Conservation (phyloP, 2,113 vertebrate genomes). For the Ploceus nigricollis region DNA sequence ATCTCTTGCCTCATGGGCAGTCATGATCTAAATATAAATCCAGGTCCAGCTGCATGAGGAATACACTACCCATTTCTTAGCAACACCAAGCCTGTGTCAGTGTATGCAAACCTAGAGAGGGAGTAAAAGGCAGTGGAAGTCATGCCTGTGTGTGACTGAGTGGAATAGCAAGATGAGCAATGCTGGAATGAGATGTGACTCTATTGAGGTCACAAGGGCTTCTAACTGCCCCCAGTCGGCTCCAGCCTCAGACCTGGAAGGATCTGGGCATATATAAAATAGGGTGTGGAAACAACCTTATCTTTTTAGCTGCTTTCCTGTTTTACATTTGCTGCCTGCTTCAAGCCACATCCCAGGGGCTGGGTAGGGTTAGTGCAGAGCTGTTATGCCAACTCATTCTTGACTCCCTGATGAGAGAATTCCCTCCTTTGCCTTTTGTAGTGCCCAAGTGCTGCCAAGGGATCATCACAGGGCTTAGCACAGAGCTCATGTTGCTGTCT, state of each 20-base stretch:
- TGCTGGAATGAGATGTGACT: background rate
- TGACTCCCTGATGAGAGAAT: background rate
- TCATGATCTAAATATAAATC: background rate
- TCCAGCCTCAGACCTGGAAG: background rate
- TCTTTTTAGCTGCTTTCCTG: background rate
- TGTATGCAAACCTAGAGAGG: background rate
- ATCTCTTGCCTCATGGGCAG: background rate
- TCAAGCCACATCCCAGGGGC: background rate
- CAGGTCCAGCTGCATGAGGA: background rate
- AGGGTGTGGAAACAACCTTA: background rate
- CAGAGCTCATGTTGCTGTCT: background rate
- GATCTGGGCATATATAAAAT: background rate
- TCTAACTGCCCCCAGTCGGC: accelerated
- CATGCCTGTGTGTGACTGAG: background rate
- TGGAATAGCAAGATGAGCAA: background rate
- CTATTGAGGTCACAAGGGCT: background rate
- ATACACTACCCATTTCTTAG: background rate
- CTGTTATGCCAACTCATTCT: background rate
- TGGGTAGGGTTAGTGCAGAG: background rate
- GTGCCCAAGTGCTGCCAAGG: background rate
- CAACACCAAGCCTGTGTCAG: background rate
- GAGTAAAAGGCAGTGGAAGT: background rate
- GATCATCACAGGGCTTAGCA: background rate
- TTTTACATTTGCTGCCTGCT: background rate
- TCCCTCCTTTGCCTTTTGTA: background rate